Conservation (phyloP, 2,797 vertebrate species). For the Thamnophis elegans region DNA sequence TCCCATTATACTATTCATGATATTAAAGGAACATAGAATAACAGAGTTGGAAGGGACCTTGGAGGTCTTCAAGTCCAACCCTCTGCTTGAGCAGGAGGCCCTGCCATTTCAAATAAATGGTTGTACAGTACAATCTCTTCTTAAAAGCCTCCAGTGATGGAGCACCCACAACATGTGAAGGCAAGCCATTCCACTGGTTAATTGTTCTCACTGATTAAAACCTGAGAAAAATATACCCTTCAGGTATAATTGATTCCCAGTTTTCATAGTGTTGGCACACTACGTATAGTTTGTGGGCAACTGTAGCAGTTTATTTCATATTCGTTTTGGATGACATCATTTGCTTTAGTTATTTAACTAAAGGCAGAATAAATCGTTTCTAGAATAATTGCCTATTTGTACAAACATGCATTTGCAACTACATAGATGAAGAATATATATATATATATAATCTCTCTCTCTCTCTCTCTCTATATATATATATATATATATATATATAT, state of each 20-base stretch:
- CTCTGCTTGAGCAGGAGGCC: not conserved
- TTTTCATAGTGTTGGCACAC: not conserved
- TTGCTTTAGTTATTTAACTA: not conserved
- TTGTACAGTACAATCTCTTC: not conserved
- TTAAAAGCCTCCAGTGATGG: not conserved
- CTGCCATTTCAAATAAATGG: not conserved
- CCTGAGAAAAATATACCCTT: not conserved
- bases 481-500: no score
- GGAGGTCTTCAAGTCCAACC: not conserved
- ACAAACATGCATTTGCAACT: not conserved
- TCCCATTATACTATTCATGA: not conserved
- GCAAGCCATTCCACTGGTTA: not conserved
- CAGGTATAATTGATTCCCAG: not conserved
- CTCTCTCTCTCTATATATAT: no score
- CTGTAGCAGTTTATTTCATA: not conserved
- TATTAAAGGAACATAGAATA: not conserved
- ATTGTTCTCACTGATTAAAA: not conserved
- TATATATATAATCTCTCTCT: no score
- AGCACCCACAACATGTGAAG: not conserved
- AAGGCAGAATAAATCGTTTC: not conserved
- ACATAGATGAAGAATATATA: not conserved
- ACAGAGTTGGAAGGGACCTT: not conserved
- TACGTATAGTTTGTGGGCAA: not conserved
- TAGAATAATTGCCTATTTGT: not conserved
- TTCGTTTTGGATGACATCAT: not conserved